phyloP scores from a whole-genome alignment of 2,888 invertebrate genomes.

The Lochmaea capreae region DNA sequence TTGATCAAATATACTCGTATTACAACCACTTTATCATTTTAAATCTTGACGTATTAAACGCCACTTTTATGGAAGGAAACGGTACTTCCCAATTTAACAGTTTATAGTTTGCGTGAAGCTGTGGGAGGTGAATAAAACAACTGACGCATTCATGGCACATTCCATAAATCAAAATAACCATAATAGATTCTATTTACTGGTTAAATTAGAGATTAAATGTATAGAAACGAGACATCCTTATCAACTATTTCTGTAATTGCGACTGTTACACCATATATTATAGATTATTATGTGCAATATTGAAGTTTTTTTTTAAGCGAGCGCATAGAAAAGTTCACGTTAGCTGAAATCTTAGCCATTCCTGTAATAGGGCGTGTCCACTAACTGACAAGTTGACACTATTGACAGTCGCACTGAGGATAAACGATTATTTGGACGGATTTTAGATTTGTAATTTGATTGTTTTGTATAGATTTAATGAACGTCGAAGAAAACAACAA shows the following conservation, averaged over 20 bases:
- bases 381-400: too few species aligned
- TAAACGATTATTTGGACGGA: too few species aligned
- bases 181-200: conserved; percentile 26
- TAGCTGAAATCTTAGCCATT: not conserved
- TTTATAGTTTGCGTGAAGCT: conserved; percentile 6
- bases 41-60: conserved; percentile 23
- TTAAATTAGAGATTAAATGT: conserved; percentile 35
- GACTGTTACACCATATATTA: conserved; percentile 19
- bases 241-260: conserved; percentile 32
- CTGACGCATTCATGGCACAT: conserved; percentile 26
- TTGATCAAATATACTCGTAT: not conserved
- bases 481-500: too few species aligned
- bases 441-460: too few species aligned
- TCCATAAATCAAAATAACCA: conserved; percentile 33
- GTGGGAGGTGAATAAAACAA: conserved; percentile 27
- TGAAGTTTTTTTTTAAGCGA: not conserved
- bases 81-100: conserved; percentile 37
- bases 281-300: not conserved
- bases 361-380: too few species aligned
- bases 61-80: conserved; percentile 38
- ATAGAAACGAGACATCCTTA: conserved; percentile 37
- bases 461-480: too few species aligned
- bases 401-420: too few species aligned
- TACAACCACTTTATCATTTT: not conserved
- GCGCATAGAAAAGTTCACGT: too few species aligned